A percentile compares a stretch with the other conserved stretches of the same genome.
Conservation (phyloP, 2,113 vertebrate genomes). For the Syrmaticus mikado region DNA sequence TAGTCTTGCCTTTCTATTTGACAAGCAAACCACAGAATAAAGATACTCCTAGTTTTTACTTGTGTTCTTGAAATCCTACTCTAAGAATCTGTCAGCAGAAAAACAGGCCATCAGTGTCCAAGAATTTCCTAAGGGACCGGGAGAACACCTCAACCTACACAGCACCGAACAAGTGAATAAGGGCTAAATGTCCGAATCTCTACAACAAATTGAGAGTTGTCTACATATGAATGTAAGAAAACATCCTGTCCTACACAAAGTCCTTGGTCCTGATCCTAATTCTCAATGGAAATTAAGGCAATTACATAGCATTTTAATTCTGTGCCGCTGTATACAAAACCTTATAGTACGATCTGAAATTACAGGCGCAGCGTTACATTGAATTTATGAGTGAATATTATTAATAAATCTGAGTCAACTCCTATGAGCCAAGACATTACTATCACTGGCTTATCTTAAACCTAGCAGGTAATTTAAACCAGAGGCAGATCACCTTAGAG, state of each 20-base stretch:
- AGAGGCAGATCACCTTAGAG: conserved; percentile 21
- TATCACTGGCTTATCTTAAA: conserved; percentile 50
- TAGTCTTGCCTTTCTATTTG: background rate
- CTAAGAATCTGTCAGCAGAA: background rate
- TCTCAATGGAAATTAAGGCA: conserved; percentile 50
- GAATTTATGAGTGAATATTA: conserved; percentile 39
- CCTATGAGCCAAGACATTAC: conserved; percentile 25
- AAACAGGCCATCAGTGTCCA: background rate
- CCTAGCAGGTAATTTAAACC: conserved; percentile 52
- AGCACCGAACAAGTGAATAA: background rate
- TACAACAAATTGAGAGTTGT: conserved; percentile 1
- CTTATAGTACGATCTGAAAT: conserved; percentile 10
- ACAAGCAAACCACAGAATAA: background rate
- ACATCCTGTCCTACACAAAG: conserved; percentile 43
- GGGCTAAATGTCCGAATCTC: conserved; percentile 25
- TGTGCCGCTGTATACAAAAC: conserved; percentile 33
- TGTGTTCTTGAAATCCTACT: background rate
- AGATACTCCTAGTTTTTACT: background rate
- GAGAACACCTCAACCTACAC: background rate
- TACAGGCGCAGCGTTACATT: background rate
- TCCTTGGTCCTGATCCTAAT: conserved; percentile 42
- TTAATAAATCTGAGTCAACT: conserved; percentile 50
- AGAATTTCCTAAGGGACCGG: background rate
- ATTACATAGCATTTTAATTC: conserved; percentile 30
- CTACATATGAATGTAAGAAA: conserved; percentile 4